These are phyloP conservation scores for Diabrotica undecimpunctata DNA, from an alignment of 1,140 invertebrate genomes.

Conservation along the genomic window DNA sequence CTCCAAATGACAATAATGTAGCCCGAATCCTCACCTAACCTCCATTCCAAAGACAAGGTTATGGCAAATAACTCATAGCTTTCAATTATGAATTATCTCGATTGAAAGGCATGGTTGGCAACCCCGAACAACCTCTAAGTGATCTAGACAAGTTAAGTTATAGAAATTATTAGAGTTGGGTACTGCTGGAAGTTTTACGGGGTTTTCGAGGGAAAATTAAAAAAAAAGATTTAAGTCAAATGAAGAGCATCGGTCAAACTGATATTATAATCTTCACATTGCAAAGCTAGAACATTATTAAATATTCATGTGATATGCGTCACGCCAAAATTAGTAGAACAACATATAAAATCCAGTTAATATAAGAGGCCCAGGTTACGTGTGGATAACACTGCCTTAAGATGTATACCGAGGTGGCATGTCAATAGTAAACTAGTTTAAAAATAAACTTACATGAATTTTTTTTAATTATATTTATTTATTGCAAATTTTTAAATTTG, in stretches of 20 bases:
- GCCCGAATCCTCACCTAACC: slow-evolving; percentile 96
- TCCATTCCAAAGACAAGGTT: slow-evolving; percentile 96
- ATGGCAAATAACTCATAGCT: slow-evolving; percentile 95
- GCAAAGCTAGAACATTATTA: slow-evolving; percentile 96
- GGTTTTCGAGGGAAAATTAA: slow-evolving; percentile 81
- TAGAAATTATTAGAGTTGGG: slow-evolving; percentile 97
- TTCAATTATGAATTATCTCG: slow-evolving; percentile 92
- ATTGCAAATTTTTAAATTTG: too few species aligned
- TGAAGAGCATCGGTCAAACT: slow-evolving; percentile 92
- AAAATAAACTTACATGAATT: slow-evolving; percentile 30
- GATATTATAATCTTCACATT: slow-evolving; percentile 96
- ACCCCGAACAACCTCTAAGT: slow-evolving; percentile 96
- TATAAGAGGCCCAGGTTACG: slow-evolving; percentile 86
- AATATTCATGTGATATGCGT: slow-evolving; percentile 98
- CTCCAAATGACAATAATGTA: slow-evolving; percentile 97
- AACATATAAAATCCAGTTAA: slow-evolving; percentile 86
- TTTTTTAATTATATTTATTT: too few species aligned
- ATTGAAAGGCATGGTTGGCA: slow-evolving; percentile 87
- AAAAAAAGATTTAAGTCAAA: slow-evolving; percentile 91
- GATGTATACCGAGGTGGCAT: slow-evolving; percentile 67
- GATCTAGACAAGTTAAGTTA: slow-evolving; percentile 96
- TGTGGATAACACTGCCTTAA: slow-evolving; percentile 76
- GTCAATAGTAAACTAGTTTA: slow-evolving; percentile 44
- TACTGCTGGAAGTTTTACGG: slow-evolving; percentile 86
- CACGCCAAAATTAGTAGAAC: slow-evolving; percentile 90